Evolutionary conservation across 2,888 invertebrate genomes (phyloP).

Genomic region (Dyspetes luteomarginatus): DNA sequence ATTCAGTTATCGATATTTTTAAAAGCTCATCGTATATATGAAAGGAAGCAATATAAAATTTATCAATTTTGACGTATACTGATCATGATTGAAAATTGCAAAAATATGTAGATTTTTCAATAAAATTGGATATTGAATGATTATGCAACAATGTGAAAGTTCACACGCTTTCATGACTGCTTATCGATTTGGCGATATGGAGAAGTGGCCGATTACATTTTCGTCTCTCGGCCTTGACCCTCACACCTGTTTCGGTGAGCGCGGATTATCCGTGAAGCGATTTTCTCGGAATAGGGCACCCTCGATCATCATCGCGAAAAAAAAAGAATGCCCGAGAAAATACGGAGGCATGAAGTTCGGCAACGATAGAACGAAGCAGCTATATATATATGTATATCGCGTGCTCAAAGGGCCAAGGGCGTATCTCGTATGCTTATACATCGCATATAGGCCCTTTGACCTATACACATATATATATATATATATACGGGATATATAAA

Average conservation of each 20-base stretch:
- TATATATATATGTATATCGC: background rate
- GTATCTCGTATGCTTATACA: too few species aligned
- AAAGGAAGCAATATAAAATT: too few species aligned
- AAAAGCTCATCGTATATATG: too few species aligned
- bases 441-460: too few species aligned
- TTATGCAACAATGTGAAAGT: background rate
- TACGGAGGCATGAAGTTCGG: background rate
- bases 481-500: background rate
- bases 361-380: background rate
- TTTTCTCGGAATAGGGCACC: conserved; percentile 46
- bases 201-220: conserved; percentile 15
- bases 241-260: background rate
- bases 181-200: conserved; percentile 11
- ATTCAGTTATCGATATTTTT: too few species aligned
- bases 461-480: background rate
- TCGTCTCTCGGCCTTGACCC: conserved; percentile 35
- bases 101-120: background rate
- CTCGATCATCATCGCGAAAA: conserved; percentile 45
- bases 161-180: background rate
- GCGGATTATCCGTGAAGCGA: conserved; percentile 47
- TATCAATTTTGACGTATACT: background rate
- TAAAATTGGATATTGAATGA: background rate
- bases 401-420: too few species aligned
- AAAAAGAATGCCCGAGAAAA: conserved; percentile 5
- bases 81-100: background rate